A percentile compares a stretch with the other conserved stretches of the same genome.
Conservation (phyloP, 2,113 vertebrate species). For the Phrynosoma blainvillii region DNA sequence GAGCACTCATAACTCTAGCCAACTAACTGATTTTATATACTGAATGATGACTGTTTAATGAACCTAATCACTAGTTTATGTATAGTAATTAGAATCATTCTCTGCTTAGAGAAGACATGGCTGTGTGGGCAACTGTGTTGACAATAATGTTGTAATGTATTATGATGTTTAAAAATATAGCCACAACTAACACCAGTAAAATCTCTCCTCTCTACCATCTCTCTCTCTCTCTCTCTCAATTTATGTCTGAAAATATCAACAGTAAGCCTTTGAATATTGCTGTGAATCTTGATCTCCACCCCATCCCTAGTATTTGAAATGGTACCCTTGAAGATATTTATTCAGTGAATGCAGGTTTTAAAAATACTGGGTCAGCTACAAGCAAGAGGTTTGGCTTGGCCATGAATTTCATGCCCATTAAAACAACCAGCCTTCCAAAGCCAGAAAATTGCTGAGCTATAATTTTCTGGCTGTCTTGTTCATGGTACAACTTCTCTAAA, state of each 20-base stretch:
- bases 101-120: neutral
- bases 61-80: neutral
- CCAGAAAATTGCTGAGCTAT: constrained; percentile 11
- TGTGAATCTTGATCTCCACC: neutral
- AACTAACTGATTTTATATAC: neutral
- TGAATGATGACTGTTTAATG: neutral
- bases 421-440: neutral
- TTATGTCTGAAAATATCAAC: neutral
- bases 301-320: neutral
- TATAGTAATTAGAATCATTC: neutral
- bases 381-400: neutral
- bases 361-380: constrained; percentile 22
- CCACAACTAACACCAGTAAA: neutral
- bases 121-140: neutral
- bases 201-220: neutral
- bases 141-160: neutral
- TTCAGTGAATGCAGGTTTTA: constrained; percentile 6
- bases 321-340: neutral
- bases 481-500: constrained; percentile 1
- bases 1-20: neutral
- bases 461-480: constrained; percentile 33
- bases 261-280: neutral
- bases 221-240: neutral
- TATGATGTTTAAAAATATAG: neutral
- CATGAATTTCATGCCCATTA: neutral